Percentiles rank a stretch among this genome's conserved stretches.
Evolutionary conservation across 2,113 vertebrate genomes (phyloP).

Genomic region (Lates calcarifer): DNA sequence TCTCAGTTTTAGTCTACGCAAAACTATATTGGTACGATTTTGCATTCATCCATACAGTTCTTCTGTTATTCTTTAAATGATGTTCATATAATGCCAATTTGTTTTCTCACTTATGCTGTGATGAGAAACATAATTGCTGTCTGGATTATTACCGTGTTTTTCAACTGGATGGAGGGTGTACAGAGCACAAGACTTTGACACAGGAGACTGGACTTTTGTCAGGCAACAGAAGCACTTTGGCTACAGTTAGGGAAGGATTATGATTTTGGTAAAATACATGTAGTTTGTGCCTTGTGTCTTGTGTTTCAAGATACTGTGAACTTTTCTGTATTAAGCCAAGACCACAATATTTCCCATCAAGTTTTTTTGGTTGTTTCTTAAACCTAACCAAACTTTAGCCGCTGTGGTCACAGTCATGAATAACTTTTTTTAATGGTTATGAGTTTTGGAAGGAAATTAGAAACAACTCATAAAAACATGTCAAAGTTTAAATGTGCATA

Average conservation of each 20-base stretch:
- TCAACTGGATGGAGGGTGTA: neutral
- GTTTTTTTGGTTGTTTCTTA: no score
- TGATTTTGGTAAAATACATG: neutral
- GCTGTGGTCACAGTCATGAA: neutral
- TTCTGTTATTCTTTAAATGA: neutral
- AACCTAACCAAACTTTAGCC: neutral
- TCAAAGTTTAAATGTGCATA: neutral
- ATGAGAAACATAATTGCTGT: neutral
- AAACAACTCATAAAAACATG: no score
- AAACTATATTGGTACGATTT: neutral
- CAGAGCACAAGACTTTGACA: neutral
- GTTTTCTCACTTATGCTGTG: neutral
- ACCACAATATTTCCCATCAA: no score
- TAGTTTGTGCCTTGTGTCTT: neutral
- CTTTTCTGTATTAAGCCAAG: neutral
- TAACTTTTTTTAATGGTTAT: neutral
- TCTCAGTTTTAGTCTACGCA: neutral
- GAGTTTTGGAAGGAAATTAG: no score
- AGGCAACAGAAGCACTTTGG: neutral
- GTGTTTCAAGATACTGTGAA: neutral
- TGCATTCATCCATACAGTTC: neutral
- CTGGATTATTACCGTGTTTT: neutral
- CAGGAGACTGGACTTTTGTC: neutral
- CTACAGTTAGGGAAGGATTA: neutral
- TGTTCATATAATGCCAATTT: neutral